Evolutionary conservation across 2,797 vertebrate genomes (phyloP).

Genomic region (Ctenosaura bakeri): DNA sequence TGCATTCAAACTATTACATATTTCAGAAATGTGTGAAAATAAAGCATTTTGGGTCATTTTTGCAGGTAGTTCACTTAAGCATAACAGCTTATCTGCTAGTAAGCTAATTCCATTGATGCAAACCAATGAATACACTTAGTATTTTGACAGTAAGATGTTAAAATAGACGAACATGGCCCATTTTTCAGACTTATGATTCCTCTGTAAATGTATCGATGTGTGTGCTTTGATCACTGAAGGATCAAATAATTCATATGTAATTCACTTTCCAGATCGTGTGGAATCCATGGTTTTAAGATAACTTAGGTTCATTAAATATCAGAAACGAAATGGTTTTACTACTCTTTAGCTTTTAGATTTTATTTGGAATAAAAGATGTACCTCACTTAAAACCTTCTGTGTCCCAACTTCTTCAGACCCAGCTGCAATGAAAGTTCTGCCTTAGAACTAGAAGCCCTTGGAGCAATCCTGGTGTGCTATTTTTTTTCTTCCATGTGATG

Average conservation of each 20-base stretch:
- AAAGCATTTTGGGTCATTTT: background rate
- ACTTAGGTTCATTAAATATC: background rate
- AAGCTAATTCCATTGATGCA: background rate
- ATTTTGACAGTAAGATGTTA: background rate
- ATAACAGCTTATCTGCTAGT: background rate
- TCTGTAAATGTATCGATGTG: background rate
- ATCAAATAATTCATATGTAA: too few relatives aligned
- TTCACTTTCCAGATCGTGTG: background rate
- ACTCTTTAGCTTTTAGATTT: background rate
- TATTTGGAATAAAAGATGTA: background rate
- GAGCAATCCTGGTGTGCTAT: background rate
- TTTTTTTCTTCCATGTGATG: background rate
- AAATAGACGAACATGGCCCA: background rate
- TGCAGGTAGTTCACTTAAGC: background rate
- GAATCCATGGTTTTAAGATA: background rate
- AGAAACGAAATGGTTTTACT: background rate
- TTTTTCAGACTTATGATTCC: background rate
- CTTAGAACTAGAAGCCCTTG: background rate
- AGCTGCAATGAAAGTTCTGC: background rate
- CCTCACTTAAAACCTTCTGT: background rate
- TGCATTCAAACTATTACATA: background rate
- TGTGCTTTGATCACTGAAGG: too few relatives aligned
- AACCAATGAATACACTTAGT: background rate
- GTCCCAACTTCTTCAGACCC: background rate
- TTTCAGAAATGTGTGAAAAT: background rate